Conservation (phyloP, 2,113 vertebrate species). For the Neotragus moschatus region DNA sequence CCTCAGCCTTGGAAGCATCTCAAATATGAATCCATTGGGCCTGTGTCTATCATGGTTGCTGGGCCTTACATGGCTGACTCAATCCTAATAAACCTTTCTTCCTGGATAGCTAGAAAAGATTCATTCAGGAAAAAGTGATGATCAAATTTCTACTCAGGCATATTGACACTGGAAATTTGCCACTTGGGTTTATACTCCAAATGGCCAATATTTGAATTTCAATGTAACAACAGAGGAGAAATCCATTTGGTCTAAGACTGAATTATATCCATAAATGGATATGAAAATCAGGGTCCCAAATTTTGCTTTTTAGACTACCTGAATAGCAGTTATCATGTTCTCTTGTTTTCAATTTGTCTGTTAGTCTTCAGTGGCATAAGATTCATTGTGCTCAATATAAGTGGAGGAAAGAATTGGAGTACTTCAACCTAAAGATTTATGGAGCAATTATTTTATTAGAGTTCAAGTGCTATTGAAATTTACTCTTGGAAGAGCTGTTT, state of each 20-base stretch:
- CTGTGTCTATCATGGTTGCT: not conserved
- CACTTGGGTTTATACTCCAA: not conserved
- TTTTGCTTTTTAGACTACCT: not conserved
- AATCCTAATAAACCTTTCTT: slow-evolving; percentile 1
- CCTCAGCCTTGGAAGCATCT: too few relatives aligned
- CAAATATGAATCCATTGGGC: not conserved
- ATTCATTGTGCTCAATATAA: not conserved
- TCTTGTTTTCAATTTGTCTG: not conserved
- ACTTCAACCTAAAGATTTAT: not conserved
- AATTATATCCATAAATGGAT: not conserved
- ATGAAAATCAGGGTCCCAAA: not conserved
- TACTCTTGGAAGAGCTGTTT: not conserved
- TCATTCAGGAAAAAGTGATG: slow-evolving; percentile 15
- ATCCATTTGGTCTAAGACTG: not conserved
- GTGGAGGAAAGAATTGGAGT: not conserved
- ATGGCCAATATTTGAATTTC: not conserved
- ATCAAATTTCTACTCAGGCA: not conserved
- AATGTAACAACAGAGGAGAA: not conserved
- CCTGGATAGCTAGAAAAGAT: not conserved
- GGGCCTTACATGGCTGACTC: not conserved
- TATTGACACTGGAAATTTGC: slow-evolving; percentile 35
- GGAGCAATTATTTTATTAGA: not conserved
- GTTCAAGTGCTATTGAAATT: not conserved
- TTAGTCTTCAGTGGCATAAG: not conserved
- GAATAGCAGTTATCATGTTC: not conserved